A percentile compares a stretch with the other conserved stretches of the same genome.
phyloP scores from a whole-genome alignment of 2,888 invertebrate species.

The Drosophila rellima region DNA sequence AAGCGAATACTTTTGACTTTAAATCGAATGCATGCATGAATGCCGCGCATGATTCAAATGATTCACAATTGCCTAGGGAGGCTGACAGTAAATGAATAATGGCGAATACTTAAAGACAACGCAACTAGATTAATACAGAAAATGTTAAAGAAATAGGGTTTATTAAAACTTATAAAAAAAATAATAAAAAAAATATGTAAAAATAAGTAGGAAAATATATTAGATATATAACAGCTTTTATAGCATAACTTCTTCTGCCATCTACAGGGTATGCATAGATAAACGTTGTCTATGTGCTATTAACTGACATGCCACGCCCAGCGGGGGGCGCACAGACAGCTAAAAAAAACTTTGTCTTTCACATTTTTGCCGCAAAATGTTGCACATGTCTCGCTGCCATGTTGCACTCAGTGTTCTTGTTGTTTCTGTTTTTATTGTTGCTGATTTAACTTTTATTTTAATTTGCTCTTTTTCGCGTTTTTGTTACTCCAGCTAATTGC shows the following conservation, averaged over 20 bases:
- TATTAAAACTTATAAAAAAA: background rate
- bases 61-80: constrained; percentile 16
- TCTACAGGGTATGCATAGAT: constrained; percentile 4
- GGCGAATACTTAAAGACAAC: background rate
- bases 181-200: background rate
- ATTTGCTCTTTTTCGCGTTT: constrained; percentile 30
- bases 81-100: constrained; percentile 5
- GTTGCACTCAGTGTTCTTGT: constrained; percentile 5
- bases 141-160: background rate
- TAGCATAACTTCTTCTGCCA: background rate
- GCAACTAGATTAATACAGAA: background rate
- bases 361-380: constrained; percentile 72
- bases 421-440: background rate
- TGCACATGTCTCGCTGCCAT: constrained; percentile 58
- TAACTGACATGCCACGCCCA: constrained; percentile 45
- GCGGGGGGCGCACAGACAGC: constrained; percentile 8
- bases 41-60: constrained; percentile 18
- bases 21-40: constrained; percentile 16
- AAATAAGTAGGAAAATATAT: background rate
- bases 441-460: constrained; percentile 44
- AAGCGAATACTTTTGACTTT: constrained; percentile 2
- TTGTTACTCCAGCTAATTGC: constrained; percentile 77
- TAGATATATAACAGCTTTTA: background rate
- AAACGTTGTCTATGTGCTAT: constrained; percentile 2
- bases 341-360: constrained; percentile 71